A percentile compares a stretch with the other conserved stretches of the same genome.
Conservation (phyloP, 53 echinoderm and acorn worm genomes). For the Paracentrotus lividus region DNA sequence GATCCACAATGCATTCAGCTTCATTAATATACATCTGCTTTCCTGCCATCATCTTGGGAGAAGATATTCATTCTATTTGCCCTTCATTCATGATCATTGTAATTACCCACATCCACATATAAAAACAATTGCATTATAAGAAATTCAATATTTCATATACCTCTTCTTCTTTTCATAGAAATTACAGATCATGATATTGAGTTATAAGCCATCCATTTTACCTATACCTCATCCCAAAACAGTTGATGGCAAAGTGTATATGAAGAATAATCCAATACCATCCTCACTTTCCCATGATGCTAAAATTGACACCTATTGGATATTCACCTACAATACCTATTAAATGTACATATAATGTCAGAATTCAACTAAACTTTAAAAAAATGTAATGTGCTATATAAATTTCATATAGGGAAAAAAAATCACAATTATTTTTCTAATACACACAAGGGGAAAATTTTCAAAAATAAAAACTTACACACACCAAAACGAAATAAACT, state of each 20-base stretch:
- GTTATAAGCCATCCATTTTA: background rate
- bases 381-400: slow-evolving; percentile 52
- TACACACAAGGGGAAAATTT: slow-evolving; percentile 15
- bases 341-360: slow-evolving; percentile 43
- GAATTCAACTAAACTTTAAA: slow-evolving; percentile 32
- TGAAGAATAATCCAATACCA: background rate
- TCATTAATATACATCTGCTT: background rate
- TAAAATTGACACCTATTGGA: background rate
- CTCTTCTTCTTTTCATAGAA: background rate
- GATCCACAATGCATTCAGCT: slow-evolving; percentile 30
- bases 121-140: background rate
- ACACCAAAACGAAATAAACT: slow-evolving; percentile 49
- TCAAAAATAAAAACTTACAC: slow-evolving; percentile 34
- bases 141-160: background rate
- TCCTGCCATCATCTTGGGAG: slow-evolving; percentile 26
- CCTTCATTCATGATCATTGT: background rate
- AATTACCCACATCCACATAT: background rate
- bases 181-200: background rate
- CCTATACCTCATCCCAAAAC: background rate
- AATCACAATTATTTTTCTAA: background rate
- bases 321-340: slow-evolving; percentile 14
- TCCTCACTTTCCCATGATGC: background rate
- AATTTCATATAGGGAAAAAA: slow-evolving; percentile 65
- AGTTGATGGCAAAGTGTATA: background rate
- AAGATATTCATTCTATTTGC: background rate